A percentile compares a stretch with the other conserved stretches of the same genome.
phyloP scores from a whole-genome alignment of 1,140 invertebrate species.

The Asobara japonica region DNA sequence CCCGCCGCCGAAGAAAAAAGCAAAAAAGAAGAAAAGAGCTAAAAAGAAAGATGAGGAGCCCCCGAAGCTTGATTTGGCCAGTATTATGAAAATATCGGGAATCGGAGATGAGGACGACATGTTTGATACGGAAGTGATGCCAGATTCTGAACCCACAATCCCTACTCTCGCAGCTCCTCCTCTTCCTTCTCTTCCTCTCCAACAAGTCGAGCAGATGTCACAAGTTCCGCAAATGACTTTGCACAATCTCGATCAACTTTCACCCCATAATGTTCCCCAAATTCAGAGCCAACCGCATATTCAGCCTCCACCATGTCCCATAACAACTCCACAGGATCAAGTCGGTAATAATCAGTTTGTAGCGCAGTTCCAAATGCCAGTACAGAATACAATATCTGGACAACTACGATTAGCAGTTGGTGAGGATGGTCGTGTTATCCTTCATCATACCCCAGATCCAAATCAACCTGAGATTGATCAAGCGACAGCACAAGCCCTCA shows the following conservation, averaged over 20 bases:
- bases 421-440: conserved; percentile 66
- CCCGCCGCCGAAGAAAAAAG: conserved; percentile 64
- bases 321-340: too few species aligned
- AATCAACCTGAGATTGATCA: conserved; percentile 63
- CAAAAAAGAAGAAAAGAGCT: conserved; percentile 65
- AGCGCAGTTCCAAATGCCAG: conserved; percentile 61
- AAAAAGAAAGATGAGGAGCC: conserved; percentile 69
- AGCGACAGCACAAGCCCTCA: conserved; percentile 60
- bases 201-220: conserved; percentile 41
- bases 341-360: conserved; percentile 58
- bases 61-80: conserved; percentile 67
- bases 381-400: conserved; percentile 62
- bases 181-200: conserved; percentile 40
- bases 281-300: conserved; percentile 28
- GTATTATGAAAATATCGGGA: conserved; percentile 70
- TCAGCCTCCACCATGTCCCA: neutral
- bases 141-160: conserved; percentile 53
- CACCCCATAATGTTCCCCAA: conserved; percentile 31
- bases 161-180: conserved; percentile 45
- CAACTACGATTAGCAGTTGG: conserved; percentile 65
- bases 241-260: conserved; percentile 26
- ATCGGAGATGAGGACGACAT: conserved; percentile 68
- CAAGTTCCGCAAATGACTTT: conserved; percentile 35
- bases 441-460: conserved; percentile 64
- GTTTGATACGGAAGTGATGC: conserved; percentile 58